phyloP scores from a whole-genome alignment of 2,113 vertebrate species.

The Hippolais icterina region DNA sequence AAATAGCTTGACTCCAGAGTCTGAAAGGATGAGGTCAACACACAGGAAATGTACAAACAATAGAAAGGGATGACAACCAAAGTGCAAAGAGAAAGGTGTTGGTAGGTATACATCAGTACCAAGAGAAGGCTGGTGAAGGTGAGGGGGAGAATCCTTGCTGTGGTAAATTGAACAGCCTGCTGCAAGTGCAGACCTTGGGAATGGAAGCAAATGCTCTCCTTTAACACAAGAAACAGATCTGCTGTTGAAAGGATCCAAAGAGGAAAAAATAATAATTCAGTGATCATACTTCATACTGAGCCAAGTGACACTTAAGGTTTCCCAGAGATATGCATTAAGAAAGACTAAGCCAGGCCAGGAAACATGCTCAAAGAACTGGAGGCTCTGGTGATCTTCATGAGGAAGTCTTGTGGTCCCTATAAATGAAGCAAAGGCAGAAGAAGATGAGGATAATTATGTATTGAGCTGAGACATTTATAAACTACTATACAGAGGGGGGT shows the following conservation, averaged over 20 bases:
- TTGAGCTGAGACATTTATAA: background rate
- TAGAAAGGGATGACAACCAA: background rate
- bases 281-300: background rate
- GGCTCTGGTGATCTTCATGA: background rate
- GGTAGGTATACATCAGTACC: background rate
- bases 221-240: background rate
- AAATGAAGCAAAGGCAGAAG: conserved; percentile 32
- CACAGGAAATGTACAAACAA: background rate
- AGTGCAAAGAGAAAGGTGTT: background rate
- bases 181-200: background rate
- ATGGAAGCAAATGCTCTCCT: background rate
- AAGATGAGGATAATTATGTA: background rate
- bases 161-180: background rate
- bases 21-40: background rate
- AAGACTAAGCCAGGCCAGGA: background rate
- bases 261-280: background rate
- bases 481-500: background rate
- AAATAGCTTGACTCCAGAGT: background rate
- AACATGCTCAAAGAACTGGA: background rate
- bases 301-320: background rate
- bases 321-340: background rate
- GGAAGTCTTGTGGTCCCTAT: background rate
- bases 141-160: background rate
- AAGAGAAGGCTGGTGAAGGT: background rate
- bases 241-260: background rate